A percentile compares a stretch with the other conserved stretches of the same genome.
phyloP scores from a whole-genome alignment of 2,797 vertebrate genomes.

The Scarus forsteni region DNA sequence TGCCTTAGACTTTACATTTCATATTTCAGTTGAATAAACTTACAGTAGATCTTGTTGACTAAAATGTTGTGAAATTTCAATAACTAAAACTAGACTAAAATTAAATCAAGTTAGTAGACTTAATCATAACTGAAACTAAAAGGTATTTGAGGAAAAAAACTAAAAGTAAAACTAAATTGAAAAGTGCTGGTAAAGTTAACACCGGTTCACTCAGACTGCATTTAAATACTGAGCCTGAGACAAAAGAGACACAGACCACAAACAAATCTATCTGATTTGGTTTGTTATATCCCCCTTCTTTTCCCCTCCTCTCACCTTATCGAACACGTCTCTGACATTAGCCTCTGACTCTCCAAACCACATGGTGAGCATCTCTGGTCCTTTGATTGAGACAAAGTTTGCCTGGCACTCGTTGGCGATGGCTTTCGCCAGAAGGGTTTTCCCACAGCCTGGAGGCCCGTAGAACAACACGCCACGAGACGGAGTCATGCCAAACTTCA shows the following conservation, averaged over 20 bases:
- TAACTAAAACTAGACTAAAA: too few relatives aligned
- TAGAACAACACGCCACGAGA: constrained; percentile 96
- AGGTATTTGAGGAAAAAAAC: too few relatives aligned
- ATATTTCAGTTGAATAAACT: too few relatives aligned
- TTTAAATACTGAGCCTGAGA: not conserved
- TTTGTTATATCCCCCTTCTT: not conserved
- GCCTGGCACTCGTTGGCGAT: constrained; percentile 97
- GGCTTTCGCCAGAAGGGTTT: constrained; percentile 95
- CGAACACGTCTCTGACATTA: constrained; percentile 95
- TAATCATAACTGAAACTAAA: too few relatives aligned
- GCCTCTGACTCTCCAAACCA: constrained; percentile 98
- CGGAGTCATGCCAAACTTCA: constrained; percentile 97
- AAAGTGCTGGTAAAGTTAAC: too few relatives aligned
- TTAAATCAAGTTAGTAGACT: too few relatives aligned
- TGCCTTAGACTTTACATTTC: too few relatives aligned
- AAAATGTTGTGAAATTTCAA: too few relatives aligned
- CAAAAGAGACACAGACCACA: not conserved
- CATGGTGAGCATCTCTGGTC: constrained; percentile 95
- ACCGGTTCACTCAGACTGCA: too few relatives aligned
- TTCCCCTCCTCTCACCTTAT: constrained; percentile 84
- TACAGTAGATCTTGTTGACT: too few relatives aligned
- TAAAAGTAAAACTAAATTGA: too few relatives aligned
- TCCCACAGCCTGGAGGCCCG: constrained; percentile 96
- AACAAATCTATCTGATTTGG: not conserved
- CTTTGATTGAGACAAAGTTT: constrained; percentile 97